Evolutionary conservation across 2,797 vertebrate species (phyloP), one percentile per base, ranked within the genome.

Genomic region (Chaetodon trifasciatus): DNA sequence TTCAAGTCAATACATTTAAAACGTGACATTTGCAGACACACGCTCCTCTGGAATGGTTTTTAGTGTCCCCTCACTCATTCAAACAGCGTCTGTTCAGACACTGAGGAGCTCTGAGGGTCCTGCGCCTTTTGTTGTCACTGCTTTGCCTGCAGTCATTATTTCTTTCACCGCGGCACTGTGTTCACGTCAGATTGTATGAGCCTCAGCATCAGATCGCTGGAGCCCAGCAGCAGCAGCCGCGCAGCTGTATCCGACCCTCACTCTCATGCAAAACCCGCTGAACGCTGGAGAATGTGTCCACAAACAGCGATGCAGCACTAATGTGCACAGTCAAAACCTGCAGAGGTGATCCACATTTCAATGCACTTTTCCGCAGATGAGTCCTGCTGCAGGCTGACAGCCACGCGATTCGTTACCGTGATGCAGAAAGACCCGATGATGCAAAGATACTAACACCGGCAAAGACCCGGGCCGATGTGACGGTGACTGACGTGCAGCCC

Each of bases 331-430:
- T 52, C 10, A 40, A 49, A 77, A 28, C 35, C 49, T 47, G 84
- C 79, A 81, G 68, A 76, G 0, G 4, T 3, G 70, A 11, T 21
- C 11, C 44, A 13, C 6, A 50, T 76, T 4, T 24, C 42, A 57
- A 12, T 13, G 39, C 69, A 8, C 40, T 55, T 28, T 28, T 15
- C 16, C 13, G 8, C 62, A 47, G 39, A n/a, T n/a, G n/a, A 55
- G 15, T 10, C 57, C 46, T 84, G 84, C 85, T 89, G 90, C 68
- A 40, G 83, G 65, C 50, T 44, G 80, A 85, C 74, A 84, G 70
- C 88, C 82, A 73, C 77, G 78, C 78, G 73, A 62, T 52, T 78
- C 55, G 3, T n/a, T 4, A 9, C 28, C 2, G 12, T 40, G 52
- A 57, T 8, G 17, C 58, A 58, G 2, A 73, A 9, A 44, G 21